Evolutionary conservation across 2,113 vertebrate species (phyloP), one percentile per base, ranked within the genome.

Genomic region (Alethe castanea): DNA sequence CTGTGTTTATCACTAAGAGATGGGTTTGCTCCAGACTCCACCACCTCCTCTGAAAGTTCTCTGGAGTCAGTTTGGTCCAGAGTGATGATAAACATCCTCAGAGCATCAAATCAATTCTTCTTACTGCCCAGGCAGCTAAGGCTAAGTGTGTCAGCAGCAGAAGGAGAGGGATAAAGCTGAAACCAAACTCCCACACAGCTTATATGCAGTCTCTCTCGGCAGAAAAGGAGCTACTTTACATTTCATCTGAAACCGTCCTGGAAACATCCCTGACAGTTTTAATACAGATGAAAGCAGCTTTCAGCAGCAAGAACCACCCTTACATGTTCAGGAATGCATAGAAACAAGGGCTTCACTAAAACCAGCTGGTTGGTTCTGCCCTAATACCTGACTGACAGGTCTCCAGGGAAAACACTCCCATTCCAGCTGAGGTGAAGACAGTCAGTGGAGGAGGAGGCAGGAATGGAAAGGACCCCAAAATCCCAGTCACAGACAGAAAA

Each of bases 261-360:
- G 61, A 91, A 94, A 84, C 62, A 85, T n/a, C 65, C 61, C 57
- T 85, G 61, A 28, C 52, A 84, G 73, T 53, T 90, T 79, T 23
- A 86, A 91, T n/a, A 14, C 19, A 56, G 33, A 53, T 13, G 18
- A 80, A 86, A 53, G 44, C 31, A 92, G 86, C 31, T 94, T 89
- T 81, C 31, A 91, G 65, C 52, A 94, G 38, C 25, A 50, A 52
- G 60, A 85, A 72, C 5, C 31, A 70, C 24, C 50, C 66, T 35
- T 20, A 4, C 35, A 36, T 1, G 17, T 19, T 61, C 45, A 88
- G 50, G 22, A 67, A 72, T 11, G 48, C 70, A 65, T 40, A 73
- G 40, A 50, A 62, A 1, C 23, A 31, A 0, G 3, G 66, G 12
- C 12, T 88, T 38, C 0, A 1, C 47, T 54, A 17, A 88, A 84